phyloP scores from a whole-genome alignment of 2,888 invertebrate genomes.

The Mycogona germanica region DNA sequence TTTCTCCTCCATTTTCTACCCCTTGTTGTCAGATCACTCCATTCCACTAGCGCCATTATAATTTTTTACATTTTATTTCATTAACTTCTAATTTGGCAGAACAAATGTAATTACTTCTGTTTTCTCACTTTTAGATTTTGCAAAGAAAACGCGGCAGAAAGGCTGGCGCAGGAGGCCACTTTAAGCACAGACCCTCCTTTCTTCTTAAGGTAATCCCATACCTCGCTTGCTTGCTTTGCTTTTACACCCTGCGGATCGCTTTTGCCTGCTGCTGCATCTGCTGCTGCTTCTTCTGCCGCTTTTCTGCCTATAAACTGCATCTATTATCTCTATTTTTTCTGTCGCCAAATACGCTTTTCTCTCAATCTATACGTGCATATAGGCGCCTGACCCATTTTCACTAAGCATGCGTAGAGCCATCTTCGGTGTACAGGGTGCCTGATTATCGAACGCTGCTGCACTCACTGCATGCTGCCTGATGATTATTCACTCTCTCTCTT shows the following conservation, averaged over 20 bases:
- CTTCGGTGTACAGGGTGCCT: too few species aligned
- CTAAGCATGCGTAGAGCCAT: too few species aligned
- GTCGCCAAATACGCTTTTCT: constrained; percentile 24
- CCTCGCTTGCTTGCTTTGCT: constrained; percentile 21
- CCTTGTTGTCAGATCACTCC: neutral
- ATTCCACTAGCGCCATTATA: neutral
- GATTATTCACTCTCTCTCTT: too few species aligned
- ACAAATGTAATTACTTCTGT: constrained; percentile 32
- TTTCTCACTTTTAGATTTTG: constrained; percentile 91
- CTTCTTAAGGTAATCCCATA: constrained; percentile 80
- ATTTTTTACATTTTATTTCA: neutral
- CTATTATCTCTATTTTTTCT: constrained; percentile 17
- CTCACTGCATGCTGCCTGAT: too few species aligned
- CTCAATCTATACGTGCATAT: constrained; percentile 15
- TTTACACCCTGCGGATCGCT: constrained; percentile 11
- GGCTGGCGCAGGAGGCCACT: constrained; percentile 80
- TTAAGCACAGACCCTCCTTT: constrained; percentile 72
- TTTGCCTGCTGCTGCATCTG: neutral
- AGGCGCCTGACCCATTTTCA: too few species aligned
- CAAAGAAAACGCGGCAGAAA: constrained; percentile 98
- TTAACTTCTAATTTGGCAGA: neutral
- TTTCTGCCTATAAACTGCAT: constrained; percentile 19
- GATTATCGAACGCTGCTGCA: too few species aligned
- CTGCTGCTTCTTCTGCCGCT: constrained; percentile 19
- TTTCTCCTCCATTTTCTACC: too few species aligned